Evolutionary conservation across 2,113 vertebrate species (phyloP).

Genomic region (Elachura formosa): DNA sequence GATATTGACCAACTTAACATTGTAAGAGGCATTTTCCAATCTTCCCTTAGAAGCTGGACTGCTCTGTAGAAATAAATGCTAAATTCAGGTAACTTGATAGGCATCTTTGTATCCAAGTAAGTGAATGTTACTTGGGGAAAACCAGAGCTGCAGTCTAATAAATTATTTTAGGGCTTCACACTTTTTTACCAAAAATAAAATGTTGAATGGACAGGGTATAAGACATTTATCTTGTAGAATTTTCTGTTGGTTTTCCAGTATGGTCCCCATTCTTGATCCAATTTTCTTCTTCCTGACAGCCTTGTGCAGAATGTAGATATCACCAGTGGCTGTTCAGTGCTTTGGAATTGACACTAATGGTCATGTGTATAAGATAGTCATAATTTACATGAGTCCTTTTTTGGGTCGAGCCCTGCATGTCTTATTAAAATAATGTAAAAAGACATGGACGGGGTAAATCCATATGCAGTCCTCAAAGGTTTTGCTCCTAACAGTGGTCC

Average conservation of each 20-base stretch:
- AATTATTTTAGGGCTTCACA: background rate
- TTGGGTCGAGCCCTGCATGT: background rate
- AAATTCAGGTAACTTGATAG: background rate
- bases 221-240: background rate
- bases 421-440: background rate
- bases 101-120: background rate
- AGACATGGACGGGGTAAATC: background rate
- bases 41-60: background rate
- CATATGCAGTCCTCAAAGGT: background rate
- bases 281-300: background rate
- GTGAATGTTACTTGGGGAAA: background rate
- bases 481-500: background rate
- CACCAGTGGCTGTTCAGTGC: background rate
- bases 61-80: background rate
- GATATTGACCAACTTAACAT: background rate
- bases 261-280: background rate
- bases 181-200: background rate
- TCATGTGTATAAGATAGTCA: background rate
- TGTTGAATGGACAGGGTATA: background rate
- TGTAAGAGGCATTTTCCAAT: background rate
- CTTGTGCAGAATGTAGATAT: background rate
- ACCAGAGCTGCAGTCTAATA: background rate
- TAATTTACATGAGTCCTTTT: background rate
- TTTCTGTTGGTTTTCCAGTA: background rate
- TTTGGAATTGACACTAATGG: background rate